These are phyloP conservation scores for Bostrychus sinensis DNA, from an alignment of 2,113 vertebrate genomes.

Conservation along the genomic window DNA sequence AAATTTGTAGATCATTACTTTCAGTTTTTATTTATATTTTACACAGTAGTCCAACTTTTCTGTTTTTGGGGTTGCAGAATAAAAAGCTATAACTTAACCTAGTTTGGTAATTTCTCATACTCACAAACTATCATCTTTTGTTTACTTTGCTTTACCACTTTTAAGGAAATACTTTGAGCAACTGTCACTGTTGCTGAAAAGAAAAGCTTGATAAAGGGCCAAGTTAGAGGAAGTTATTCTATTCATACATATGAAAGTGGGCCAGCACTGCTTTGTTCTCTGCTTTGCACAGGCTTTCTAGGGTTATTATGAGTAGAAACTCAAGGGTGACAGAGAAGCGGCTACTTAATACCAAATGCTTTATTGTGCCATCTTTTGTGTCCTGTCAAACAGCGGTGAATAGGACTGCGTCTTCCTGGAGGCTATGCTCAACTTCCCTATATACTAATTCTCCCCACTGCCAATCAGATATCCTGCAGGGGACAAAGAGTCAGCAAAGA, in stretches of 20 bases:
- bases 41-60: not conserved
- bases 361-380: slow-evolving; percentile 74
- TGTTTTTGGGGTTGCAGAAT: not conserved
- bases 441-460: slow-evolving; percentile 51
- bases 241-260: slow-evolving; percentile 64
- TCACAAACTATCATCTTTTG: slow-evolving; percentile 21
- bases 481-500: slow-evolving; percentile 21
- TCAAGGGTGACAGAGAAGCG: slow-evolving; percentile 51
- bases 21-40: not conserved
- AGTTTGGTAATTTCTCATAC: slow-evolving; percentile 17
- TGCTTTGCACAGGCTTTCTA: slow-evolving; percentile 50
- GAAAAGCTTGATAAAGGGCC: slow-evolving; percentile 51
- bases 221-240: slow-evolving; percentile 65
- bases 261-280: slow-evolving; percentile 61
- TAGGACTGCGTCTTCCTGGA: slow-evolving; percentile 61
- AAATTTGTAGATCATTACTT: not conserved
- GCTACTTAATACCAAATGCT: slow-evolving; percentile 70
- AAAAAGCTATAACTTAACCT: not conserved
- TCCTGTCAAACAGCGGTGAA: slow-evolving; percentile 60
- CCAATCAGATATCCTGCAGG: slow-evolving; percentile 55
- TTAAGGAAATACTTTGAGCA: slow-evolving; percentile 42
- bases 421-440: slow-evolving; percentile 62
- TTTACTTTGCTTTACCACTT: slow-evolving; percentile 42
- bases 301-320: slow-evolving; percentile 51
- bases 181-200: slow-evolving; percentile 38